Percentiles rank a stretch among this genome's conserved stretches.
phyloP scores from a whole-genome alignment of 2,113 vertebrate genomes.

The Platysternon megacephalum region DNA sequence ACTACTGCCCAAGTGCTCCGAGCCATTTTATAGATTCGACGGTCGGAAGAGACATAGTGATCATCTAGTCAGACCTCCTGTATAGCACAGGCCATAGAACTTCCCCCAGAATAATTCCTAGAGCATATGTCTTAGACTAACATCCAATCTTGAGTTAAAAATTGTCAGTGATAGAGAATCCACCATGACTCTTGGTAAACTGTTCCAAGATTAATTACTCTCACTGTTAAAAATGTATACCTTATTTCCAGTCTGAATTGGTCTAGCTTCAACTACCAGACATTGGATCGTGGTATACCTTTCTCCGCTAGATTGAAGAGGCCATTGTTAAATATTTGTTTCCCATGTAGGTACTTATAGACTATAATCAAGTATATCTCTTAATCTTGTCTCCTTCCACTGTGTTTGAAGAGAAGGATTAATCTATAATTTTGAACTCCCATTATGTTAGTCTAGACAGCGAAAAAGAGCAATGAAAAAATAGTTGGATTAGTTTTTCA shows the following conservation, averaged over 20 bases:
- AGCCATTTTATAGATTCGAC: neutral
- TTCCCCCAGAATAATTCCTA: neutral
- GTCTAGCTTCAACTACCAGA: neutral
- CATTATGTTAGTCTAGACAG: conserved; percentile 38
- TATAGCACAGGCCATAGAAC: neutral
- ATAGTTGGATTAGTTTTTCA: conserved; percentile 25
- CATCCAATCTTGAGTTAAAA: neutral
- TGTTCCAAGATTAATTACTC: neutral
- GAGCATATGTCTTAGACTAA: neutral
- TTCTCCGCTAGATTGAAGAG: neutral
- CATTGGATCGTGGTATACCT: neutral
- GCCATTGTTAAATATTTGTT: neutral
- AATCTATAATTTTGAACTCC: conserved; percentile 30
- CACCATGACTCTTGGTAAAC: neutral
- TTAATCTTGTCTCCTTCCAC: neutral
- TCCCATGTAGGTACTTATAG: neutral
- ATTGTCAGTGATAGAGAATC: neutral
- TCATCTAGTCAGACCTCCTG: neutral
- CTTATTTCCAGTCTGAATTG: neutral
- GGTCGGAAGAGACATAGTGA: neutral
- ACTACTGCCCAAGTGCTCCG: neutral
- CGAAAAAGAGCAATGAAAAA: conserved; percentile 23
- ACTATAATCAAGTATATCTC: neutral
- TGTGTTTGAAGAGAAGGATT: neutral
- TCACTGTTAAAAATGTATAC: neutral